Evolutionary conservation across 2,888 invertebrate species (phyloP).

Genomic region (Idaea biselata): DNA sequence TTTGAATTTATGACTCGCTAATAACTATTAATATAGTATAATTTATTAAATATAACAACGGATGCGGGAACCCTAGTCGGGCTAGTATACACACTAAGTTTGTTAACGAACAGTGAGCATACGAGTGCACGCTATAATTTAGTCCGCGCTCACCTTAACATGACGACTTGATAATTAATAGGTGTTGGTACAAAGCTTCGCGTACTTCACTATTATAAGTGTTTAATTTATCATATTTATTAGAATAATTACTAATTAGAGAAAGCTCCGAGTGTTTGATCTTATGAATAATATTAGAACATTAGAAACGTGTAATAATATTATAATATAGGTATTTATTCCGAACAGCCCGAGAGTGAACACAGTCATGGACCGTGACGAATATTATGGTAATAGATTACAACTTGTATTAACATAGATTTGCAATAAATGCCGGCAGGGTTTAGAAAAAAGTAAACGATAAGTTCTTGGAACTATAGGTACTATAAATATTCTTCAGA

Average conservation of each 20-base stretch:
- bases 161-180: conserved; percentile 24
- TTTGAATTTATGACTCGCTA: neutral
- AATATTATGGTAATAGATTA: conserved; percentile 1
- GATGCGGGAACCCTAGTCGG: conserved; percentile 3
- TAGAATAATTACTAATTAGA: neutral
- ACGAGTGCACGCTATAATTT: conserved; percentile 28
- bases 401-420: neutral
- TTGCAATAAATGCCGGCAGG: neutral
- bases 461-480: neutral
- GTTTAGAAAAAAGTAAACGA: neutral
- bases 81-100: conserved; percentile 19
- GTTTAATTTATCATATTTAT: neutral
- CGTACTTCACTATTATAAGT: conserved; percentile 5
- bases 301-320: neutral
- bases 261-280: neutral
- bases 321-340: neutral
- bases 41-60: neutral
- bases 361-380: neutral
- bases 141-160: conserved; percentile 24
- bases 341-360: neutral
- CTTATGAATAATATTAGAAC: neutral
- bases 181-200: conserved; percentile 20
- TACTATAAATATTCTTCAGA: neutral
- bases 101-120: conserved; percentile 23
- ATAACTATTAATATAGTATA: neutral